These are phyloP conservation scores for Procavia capensis DNA, from an alignment of 2,113 vertebrate species.

Conservation along the genomic window DNA sequence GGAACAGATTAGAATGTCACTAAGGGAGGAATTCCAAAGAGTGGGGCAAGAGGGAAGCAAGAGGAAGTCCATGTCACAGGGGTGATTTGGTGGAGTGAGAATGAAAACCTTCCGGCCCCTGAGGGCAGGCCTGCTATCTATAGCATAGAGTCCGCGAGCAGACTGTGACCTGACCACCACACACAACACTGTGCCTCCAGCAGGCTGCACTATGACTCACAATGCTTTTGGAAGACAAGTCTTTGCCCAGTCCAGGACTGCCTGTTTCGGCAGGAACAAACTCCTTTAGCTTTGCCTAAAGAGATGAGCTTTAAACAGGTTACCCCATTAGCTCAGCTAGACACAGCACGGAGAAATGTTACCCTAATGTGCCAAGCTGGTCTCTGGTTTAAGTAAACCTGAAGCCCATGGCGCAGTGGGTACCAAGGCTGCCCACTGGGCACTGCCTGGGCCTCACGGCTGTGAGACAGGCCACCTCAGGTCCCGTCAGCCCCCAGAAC, in stretches of 20 bases:
- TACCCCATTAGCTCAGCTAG: not conserved
- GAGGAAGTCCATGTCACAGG: not conserved
- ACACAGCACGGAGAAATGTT: not conserved
- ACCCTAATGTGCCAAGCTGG: not conserved
- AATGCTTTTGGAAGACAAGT: slow-evolving; percentile 33
- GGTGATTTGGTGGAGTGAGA: not conserved
- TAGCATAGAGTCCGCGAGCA: not conserved
- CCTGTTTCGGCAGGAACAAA: slow-evolving; percentile 60
- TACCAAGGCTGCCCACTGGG: not conserved
- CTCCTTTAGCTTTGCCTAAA: slow-evolving; percentile 55
- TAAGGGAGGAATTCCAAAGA: slow-evolving; percentile 7
- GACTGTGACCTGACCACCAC: not conserved
- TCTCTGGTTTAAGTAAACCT: not conserved
- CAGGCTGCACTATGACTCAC: slow-evolving; percentile 61
- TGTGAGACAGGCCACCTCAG: not conserved
- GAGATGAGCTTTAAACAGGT: slow-evolving; percentile 44
- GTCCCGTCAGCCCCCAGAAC: not conserved
- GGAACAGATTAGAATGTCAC: not conserved
- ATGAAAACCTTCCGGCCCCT: not conserved
- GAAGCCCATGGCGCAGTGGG: not conserved
- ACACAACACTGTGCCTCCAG: not conserved
- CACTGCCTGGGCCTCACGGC: not conserved
- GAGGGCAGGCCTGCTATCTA: not conserved
- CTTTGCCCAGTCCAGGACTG: not conserved
- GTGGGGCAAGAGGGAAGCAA: not conserved